These are phyloP conservation scores for Campoletis sonorensis DNA, from an alignment of 1,140 invertebrate genomes.

Conservation along the genomic window DNA sequence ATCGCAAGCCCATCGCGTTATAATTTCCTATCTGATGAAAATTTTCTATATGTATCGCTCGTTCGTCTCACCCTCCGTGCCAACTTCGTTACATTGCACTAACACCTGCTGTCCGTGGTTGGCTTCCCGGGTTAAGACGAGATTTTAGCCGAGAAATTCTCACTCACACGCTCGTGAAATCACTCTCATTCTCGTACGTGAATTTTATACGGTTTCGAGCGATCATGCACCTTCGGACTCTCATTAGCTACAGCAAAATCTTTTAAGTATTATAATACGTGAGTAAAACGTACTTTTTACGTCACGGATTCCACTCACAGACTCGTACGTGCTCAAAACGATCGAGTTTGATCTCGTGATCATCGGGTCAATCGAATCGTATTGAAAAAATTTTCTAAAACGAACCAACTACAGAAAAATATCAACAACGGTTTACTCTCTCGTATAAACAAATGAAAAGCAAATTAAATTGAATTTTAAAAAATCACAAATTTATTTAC, in stretches of 20 bases:
- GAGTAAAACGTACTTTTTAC: background rate
- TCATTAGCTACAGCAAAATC: constrained; percentile 16
- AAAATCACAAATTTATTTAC: too few species aligned
- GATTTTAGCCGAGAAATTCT: background rate
- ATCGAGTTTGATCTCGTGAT: background rate
- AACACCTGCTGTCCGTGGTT: background rate
- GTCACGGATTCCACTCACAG: background rate
- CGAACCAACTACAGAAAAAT: background rate
- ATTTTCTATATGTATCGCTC: background rate
- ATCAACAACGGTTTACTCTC: too few species aligned
- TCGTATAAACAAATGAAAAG: too few species aligned
- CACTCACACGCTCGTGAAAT: background rate
- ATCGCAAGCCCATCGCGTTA: constrained; percentile 12
- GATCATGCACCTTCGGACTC: constrained; percentile 2
- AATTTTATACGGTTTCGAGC: constrained; percentile 6
- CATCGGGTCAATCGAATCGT: background rate
- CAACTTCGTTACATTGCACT: constrained; percentile 11
- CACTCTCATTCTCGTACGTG: background rate
- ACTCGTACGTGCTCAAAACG: background rate
- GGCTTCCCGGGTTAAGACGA: background rate
- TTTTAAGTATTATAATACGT: background rate
- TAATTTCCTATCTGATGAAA: constrained; percentile 16
- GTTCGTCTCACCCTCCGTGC: background rate
- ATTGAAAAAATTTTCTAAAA: background rate
- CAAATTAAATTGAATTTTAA: too few species aligned